phyloP scores from a whole-genome alignment of 1,140 invertebrate genomes.

The Drosophila sturtevanti region DNA sequence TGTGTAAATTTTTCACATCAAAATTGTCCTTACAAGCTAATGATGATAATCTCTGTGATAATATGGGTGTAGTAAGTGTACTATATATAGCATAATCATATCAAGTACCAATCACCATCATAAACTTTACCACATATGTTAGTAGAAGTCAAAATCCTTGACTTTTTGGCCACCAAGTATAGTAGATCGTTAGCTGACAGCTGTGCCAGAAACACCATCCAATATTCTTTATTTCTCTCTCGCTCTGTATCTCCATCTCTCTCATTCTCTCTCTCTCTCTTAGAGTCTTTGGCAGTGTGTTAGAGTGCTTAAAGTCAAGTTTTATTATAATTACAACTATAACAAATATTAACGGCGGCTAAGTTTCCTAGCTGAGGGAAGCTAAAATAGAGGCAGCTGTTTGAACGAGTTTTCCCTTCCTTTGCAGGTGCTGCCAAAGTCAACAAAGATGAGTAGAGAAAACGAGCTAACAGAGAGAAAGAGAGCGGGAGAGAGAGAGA shows the following conservation, averaged over 20 bases:
- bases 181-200: slow-evolving; percentile 44
- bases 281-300: slow-evolving; percentile 4
- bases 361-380: slow-evolving; percentile 46
- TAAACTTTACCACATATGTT: slow-evolving; percentile 1
- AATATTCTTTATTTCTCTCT: slow-evolving; percentile 2
- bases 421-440: slow-evolving; percentile 68
- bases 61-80: no score
- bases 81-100: not conserved
- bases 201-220: slow-evolving; percentile 1
- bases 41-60: not conserved
- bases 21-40: not conserved
- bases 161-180: slow-evolving; percentile 27
- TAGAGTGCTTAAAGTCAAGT: slow-evolving; percentile 64
- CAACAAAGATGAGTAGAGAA: slow-evolving; percentile 32
- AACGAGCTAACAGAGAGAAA: not conserved
- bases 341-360: slow-evolving; percentile 77
- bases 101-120: slow-evolving; percentile 1
- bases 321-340: slow-evolving; percentile 82
- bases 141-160: slow-evolving; percentile 25
- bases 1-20: not conserved
- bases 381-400: slow-evolving; percentile 35
- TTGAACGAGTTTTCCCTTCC: slow-evolving; percentile 18
- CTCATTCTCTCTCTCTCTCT: not conserved
- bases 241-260: not conserved
- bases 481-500: not conserved